These are phyloP conservation scores for Catalaphyllia jardinei DNA, from an alignment of 64 coral and sea anemone genomes.

Conservation along the genomic window DNA sequence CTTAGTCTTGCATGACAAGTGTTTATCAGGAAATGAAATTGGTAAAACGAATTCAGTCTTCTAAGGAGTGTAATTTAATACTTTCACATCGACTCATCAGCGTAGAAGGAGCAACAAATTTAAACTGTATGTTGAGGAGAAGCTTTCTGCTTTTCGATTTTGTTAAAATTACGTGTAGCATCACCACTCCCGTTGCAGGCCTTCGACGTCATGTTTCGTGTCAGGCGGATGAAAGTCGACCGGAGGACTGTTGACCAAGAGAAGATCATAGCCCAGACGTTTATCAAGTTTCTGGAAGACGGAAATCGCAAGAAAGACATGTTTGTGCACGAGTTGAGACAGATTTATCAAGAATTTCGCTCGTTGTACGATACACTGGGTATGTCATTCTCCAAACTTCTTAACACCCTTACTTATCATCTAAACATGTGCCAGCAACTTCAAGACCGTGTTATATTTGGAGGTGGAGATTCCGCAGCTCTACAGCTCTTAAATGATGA, in stretches of 20 bases:
- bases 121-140: too few species aligned
- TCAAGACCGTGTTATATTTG: conserved; percentile 53
- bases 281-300: conserved; percentile 57
- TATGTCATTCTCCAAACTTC: conserved; percentile 37
- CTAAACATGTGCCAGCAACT: conserved; percentile 62
- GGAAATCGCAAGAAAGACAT: conserved; percentile 47
- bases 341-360: conserved; percentile 55
- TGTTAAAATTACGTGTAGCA: not conserved
- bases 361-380: not conserved
- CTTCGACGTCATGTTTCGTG: not conserved
- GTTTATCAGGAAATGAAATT: too few species aligned
- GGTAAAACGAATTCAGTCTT: too few species aligned
- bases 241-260: not conserved
- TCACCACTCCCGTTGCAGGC: not conserved
- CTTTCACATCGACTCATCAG: too few species aligned
- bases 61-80: too few species aligned
- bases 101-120: too few species aligned
- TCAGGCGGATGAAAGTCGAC: not conserved
- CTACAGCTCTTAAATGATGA: conserved; percentile 52
- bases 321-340: conserved; percentile 25
- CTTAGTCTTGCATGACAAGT: too few species aligned
- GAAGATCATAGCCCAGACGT: conserved; percentile 48
- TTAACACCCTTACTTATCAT: conserved; percentile 62
- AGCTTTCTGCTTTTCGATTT: not conserved
- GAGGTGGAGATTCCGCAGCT: conserved; percentile 70